Conservation (phyloP, 1,140 invertebrate species). For the Ostrea edulis region DNA sequence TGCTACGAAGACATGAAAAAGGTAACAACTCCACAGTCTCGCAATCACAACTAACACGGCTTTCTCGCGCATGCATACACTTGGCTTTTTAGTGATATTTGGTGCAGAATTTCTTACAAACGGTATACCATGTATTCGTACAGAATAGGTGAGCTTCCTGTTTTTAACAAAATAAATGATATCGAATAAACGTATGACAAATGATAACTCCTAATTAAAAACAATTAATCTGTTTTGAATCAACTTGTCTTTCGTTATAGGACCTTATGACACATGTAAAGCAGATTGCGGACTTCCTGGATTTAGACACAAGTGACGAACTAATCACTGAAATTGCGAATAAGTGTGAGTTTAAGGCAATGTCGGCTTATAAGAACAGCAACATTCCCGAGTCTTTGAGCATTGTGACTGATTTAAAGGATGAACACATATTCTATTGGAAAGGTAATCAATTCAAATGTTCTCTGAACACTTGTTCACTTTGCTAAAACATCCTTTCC, state of each 20-base stretch:
- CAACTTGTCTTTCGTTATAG: not conserved
- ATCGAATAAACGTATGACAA: no score
- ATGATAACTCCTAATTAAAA: no score
- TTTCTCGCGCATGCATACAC: not conserved
- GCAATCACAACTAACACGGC: not conserved
- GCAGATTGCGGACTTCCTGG: not conserved
- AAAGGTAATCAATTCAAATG: no score
- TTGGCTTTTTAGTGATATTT: not conserved
- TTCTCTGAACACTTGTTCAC: no score
- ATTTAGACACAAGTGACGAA: not conserved
- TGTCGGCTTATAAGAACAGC: not conserved
- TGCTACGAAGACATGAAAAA: not conserved
- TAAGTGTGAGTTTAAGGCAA: constrained; percentile 27
- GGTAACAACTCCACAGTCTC: not conserved
- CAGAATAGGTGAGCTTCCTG: not conserved
- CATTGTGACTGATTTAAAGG: not conserved
- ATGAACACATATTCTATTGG: constrained; percentile 11
- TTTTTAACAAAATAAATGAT: not conserved
- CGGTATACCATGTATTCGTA: not conserved
- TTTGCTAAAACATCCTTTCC: no score
- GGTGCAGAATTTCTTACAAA: no score
- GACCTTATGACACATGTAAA: not conserved
- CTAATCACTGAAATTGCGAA: not conserved
- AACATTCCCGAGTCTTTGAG: not conserved
- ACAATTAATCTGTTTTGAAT: not conserved